Evolutionary conservation across 1,140 invertebrate genomes (phyloP).

Genomic region (Himalopsyche phryganea): DNA sequence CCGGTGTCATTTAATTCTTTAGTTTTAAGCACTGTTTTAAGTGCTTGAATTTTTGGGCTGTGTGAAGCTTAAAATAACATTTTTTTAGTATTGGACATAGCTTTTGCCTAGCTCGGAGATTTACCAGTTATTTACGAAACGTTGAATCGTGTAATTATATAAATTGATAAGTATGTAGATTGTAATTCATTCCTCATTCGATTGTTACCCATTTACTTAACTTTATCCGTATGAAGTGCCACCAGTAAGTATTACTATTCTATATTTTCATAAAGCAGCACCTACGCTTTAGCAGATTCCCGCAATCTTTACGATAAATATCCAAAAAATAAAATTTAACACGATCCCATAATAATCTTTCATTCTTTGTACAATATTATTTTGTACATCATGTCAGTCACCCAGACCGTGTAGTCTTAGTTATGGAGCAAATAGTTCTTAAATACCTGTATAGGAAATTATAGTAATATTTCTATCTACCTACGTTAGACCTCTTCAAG

Average conservation of each 20-base stretch:
- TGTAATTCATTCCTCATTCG: conserved; percentile 24
- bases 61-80: conserved; percentile 20
- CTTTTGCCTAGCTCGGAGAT: conserved; percentile 22
- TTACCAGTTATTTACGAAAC: conserved; percentile 17
- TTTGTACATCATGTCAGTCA: too few relatives aligned
- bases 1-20: conserved; percentile 14
- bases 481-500: conserved; percentile 31
- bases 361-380: too few relatives aligned
- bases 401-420: conserved; percentile 25
- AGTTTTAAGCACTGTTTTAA: conserved; percentile 25
- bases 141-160: conserved; percentile 24
- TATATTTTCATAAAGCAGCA: conserved; percentile 17
- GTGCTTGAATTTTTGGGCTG: conserved; percentile 23
- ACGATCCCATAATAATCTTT: too few relatives aligned
- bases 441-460: conserved; percentile 32
- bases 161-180: conserved; percentile 17
- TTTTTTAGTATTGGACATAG: conserved; percentile 14
- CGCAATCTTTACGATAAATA: conserved; percentile 4
- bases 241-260: conserved; percentile 12
- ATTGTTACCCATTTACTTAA: conserved; percentile 14
- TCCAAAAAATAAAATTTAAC: too few relatives aligned
- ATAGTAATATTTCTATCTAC: conserved; percentile 31
- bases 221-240: conserved; percentile 8
- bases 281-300: conserved; percentile 18
- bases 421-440: conserved; percentile 30